Evolutionary conservation across 2,113 vertebrate species (phyloP), one percentile per base, ranked within the genome.

Genomic region (Echinops telfairi): DNA sequence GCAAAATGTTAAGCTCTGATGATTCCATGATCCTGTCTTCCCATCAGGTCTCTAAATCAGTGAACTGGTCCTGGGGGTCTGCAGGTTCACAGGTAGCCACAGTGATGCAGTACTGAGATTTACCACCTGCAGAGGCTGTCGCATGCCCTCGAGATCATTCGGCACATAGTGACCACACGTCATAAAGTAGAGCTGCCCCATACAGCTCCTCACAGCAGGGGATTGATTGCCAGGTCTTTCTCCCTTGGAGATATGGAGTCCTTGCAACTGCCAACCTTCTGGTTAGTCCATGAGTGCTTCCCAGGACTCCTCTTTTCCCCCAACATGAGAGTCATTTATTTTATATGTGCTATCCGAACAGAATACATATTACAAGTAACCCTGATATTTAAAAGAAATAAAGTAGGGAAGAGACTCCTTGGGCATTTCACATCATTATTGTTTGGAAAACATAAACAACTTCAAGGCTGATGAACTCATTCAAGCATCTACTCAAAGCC

Each of bases 401-500:
- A 78, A 89, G 43, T 53, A 8, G 23, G 40, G 29, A 33, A 62
- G 2, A 66, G 19, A 40, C 4, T 81, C 73, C 66, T 90, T 70
- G 53, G 73, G 83, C 66, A 33, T 78, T 57, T 53, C 53, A 31
- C 53, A 92, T 53, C n/a, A 62, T 82, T 71, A 36, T 33, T 76
- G 1, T 64, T 89, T 22, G 70, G 33, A 78, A 77, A 88, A 92
- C 79, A 83, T 75, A 81, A 83, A 83, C 31, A 91, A 16, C 27
- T 62, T 47, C 23, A 40, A 57, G 86, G 62, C 77, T 83, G 47
- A 81, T 58, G 53, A 33, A 80, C 57, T 14, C 29, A 1, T 60
- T 77, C 15, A 47, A 96, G 33, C 83, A 85, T 70, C 66, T 27
- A 76, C 47, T 70, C 38, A 53, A 62, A 79, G 38, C n/a, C 43